Base-by-base conservation (phyloP, 2,888 invertebrate species). In the Phengaris arion region DNA sequence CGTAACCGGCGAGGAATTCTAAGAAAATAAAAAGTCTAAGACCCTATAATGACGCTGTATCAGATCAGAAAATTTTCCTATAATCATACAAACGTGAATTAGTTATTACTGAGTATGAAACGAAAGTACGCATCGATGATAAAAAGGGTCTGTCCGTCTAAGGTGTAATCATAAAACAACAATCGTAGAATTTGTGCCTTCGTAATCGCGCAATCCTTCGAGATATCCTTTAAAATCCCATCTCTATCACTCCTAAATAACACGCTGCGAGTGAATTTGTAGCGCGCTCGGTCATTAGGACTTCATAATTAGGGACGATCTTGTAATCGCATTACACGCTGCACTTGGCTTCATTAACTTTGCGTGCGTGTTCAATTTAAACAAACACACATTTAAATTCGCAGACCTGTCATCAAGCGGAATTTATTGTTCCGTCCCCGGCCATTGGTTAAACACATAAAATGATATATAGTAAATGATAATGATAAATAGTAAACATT, bases 111-210 rank as follows among this genome's bases (percentile, higher is more conserved):
- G 75, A 46, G 59, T 74, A 74, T 74, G 76, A 77, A 74, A 76
- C 74, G 74, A 76, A 74, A 77, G 76, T 77, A 74, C 74, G 48
- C 69, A 75, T 78, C 75, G 72, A 76, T 54, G 69, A 75, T 74
- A 76, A 75, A 75, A 76, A 76, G 75, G 35, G 74, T 76, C 48
- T 74, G 45, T 75, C 48, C 75, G 45, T 75, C 74, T 74, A 74
- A 74, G 74, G 74, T 76, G 76, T 76, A 75, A 77, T 77, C 77
- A 76, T 68, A 74, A 74, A 74, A 77, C 74, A 76, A 76, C 52
- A 76, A 77, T 78, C 77, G 51, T 75, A 77, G 76, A 77, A 75
- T 77, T 76, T 76, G 51, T 74, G 69, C 74, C 75, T 57, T 74
- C 76, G 72, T 77, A 76, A 77, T 76, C 77, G 73, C 76, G 54